These are phyloP conservation scores for Sinhomidia bicolor DNA, from an alignment of 2,888 invertebrate species.

Conservation along the genomic window DNA sequence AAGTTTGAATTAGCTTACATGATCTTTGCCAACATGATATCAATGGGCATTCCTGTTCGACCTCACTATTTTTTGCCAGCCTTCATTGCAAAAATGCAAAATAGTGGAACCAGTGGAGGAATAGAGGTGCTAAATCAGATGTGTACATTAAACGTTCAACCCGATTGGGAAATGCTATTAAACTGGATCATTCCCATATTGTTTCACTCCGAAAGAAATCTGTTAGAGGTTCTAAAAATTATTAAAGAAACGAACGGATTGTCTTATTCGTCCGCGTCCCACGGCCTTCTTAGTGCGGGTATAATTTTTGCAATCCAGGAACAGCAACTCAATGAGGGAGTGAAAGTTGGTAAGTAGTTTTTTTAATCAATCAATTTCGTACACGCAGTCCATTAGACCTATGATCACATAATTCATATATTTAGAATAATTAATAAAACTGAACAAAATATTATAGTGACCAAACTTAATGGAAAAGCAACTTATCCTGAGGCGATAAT, in stretches of 20 bases:
- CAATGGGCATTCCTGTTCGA: constrained; percentile 57
- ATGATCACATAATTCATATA: no score
- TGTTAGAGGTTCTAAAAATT: constrained; percentile 56
- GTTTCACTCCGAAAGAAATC: constrained; percentile 33
- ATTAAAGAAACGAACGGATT: constrained; percentile 45
- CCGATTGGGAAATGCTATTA: constrained; percentile 70
- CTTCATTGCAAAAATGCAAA: constrained; percentile 43
- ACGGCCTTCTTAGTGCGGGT: constrained; percentile 65
- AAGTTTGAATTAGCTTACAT: constrained; percentile 40
- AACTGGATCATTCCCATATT: constrained; percentile 71
- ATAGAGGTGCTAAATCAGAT: constrained; percentile 58
- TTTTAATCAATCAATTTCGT: not conserved
- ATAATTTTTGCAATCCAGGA: constrained; percentile 63
- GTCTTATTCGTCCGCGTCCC: constrained; percentile 72
- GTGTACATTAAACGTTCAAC: constrained; percentile 49
- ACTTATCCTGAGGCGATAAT: constrained; percentile 42
- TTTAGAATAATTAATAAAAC: no score
- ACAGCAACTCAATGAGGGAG: constrained; percentile 48
- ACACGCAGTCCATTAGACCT: not conserved
- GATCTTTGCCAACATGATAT: constrained; percentile 65
- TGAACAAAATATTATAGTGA: constrained; percentile 45
- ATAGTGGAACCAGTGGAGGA: constrained; percentile 54
- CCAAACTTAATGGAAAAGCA: constrained; percentile 48
- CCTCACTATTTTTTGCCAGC: constrained; percentile 73
- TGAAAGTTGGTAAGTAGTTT: not conserved